Evolutionary conservation across 2,888 invertebrate genomes (phyloP).

Genomic region (Onthophagus sagittarius): DNA sequence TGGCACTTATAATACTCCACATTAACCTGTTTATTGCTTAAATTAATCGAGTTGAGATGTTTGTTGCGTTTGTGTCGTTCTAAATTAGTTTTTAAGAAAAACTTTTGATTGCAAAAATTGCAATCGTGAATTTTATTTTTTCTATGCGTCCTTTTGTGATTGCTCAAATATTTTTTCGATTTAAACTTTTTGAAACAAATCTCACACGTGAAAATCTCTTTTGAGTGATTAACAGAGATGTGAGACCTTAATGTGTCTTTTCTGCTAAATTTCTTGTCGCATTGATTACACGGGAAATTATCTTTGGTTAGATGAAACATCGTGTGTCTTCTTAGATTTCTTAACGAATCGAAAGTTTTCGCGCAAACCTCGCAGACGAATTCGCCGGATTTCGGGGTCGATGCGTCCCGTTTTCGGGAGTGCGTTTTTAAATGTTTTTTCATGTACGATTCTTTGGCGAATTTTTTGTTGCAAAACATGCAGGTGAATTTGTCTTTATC

Average conservation of each 20-base stretch:
- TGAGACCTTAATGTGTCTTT: constrained; percentile 29
- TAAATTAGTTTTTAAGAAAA: constrained; percentile 28
- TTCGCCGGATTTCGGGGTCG: constrained; percentile 23
- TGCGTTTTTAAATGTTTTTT: constrained; percentile 37
- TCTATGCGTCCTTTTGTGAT: constrained; percentile 32
- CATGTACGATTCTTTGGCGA: constrained; percentile 34
- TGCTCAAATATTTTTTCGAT: constrained; percentile 29
- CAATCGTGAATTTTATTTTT: constrained; percentile 33
- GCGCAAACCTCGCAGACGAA: constrained; percentile 52
- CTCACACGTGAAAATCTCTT: constrained; percentile 18
- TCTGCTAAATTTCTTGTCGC: constrained; percentile 34
- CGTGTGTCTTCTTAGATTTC: constrained; percentile 50
- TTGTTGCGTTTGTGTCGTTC: constrained; percentile 31
- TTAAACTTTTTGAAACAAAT: constrained; percentile 31
- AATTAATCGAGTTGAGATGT: constrained; percentile 22
- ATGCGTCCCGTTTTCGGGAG: constrained; percentile 22
- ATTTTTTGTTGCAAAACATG: constrained; percentile 36
- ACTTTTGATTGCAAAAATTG: constrained; percentile 30
- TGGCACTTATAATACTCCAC: constrained; percentile 37
- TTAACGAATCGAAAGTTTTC: constrained; percentile 44
- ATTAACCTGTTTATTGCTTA: constrained; percentile 18
- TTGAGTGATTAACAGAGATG: constrained; percentile 24
- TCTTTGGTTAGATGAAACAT: constrained; percentile 38
- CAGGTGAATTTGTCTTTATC: constrained; percentile 35
- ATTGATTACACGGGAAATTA: constrained; percentile 29